Base-by-base conservation (phyloP, 2,113 vertebrate species). In the Hyaena hyaena region DNA sequence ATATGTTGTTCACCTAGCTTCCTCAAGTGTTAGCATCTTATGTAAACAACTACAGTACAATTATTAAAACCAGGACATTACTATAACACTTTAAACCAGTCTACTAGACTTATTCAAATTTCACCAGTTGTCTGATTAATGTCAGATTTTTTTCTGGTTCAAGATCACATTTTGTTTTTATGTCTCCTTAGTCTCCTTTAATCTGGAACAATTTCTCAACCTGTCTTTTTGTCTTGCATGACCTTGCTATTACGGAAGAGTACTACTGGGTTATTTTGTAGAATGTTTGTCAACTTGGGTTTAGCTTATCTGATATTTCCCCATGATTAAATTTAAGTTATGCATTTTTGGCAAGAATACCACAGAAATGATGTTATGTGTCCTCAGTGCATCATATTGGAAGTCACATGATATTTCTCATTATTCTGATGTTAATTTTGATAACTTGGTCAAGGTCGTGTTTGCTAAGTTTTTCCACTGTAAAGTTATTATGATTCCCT, bases 391-490 rank as follows among this genome's bases (percentile, higher is more conserved):
- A 53, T 85, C 33, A 48, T 63, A 3, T 19, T 89, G 31, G 53
- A 87, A 94, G 31, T 35, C 71, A 61, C 3, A 5, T 71, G 53
- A 55, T 33, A 58, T 24, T 55, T 90, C n/a, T 93, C 35, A 2
- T 88, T 74, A 65, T n/a, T 90, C 48, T 55, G 61, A 87, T 79
- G 48, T 66, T 87, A 90, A 77, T 84, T 92, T 86, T 79, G 88
- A 84, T 88, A 79, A 87, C 11, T 89, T 71, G 50, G 69, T 90
- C 45, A 88, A 61, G 31, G 39, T 84, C 16, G 0, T 16, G 39
- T 88, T 68, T 79, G 28, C 53, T 35, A 66, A 86, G 45, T 63
- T 65, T 96, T 90, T 86, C 39, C 39, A 61, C 14, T 43, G 3
- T 43, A 55, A 69, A 85, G 15, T 83, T 87, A 35, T 80, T 35